These are phyloP conservation scores for Entomyzon cyanotis DNA, from an alignment of 2,113 vertebrate species.

Conservation along the genomic window DNA sequence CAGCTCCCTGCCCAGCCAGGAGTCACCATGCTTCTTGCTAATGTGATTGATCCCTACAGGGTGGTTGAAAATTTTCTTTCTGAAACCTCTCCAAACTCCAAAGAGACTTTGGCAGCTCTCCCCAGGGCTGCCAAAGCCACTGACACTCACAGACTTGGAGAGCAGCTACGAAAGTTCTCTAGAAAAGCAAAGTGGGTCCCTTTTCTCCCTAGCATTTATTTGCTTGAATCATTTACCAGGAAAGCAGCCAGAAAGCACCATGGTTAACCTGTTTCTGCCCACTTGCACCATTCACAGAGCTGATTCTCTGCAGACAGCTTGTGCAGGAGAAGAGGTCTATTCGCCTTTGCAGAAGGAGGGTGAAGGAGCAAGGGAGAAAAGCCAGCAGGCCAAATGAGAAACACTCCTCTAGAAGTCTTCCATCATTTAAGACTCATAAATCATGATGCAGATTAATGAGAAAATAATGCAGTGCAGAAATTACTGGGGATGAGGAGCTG, in stretches of 20 bases:
- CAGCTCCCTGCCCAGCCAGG: background rate
- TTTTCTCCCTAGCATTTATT: background rate
- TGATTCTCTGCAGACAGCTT: background rate
- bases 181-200: background rate
- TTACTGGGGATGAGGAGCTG: slow-evolving; percentile 45
- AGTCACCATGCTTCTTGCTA: background rate
- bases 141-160: background rate
- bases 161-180: background rate
- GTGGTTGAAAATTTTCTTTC: background rate
- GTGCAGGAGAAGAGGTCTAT: background rate
- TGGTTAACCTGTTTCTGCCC: background rate
- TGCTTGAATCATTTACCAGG: background rate
- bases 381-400: slow-evolving; percentile 10
- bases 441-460: slow-evolving; percentile 58
- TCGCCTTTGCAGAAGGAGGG: background rate
- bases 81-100: background rate
- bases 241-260: background rate
- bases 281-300: background rate
- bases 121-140: background rate
- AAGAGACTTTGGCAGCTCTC: background rate
- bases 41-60: background rate
- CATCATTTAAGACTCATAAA: slow-evolving; percentile 55
- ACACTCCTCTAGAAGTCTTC: slow-evolving; percentile 16
- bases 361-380: slow-evolving; percentile 3
- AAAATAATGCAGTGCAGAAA: slow-evolving; percentile 63